These are phyloP conservation scores for Pristionchus japonicus DNA, from an alignment of 2,888 invertebrate species.

Conservation along the genomic window DNA sequence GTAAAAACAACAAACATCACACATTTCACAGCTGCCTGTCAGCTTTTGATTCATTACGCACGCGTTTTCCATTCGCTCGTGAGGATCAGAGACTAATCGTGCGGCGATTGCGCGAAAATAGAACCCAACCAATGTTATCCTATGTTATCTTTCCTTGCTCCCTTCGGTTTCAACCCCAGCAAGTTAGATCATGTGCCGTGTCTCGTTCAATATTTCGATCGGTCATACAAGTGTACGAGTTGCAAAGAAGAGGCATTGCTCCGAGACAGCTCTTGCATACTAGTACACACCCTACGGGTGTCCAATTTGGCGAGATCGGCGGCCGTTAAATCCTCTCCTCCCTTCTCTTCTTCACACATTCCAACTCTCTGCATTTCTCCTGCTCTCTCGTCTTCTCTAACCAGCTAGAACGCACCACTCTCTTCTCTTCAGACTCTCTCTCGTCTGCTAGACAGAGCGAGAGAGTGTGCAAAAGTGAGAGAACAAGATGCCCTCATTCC, in stretches of 20 bases:
- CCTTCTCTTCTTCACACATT: neutral
- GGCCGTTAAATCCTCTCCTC: neutral
- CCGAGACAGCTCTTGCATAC: neutral
- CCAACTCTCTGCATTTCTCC: no score
- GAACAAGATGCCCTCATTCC: slow-evolving; percentile 32
- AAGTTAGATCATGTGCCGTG: no score
- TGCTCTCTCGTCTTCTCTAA: neutral
- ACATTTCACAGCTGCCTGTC: slow-evolving; percentile 6
- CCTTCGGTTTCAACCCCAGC: no score
- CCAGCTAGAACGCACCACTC: neutral
- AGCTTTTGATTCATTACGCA: neutral
- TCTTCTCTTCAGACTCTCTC: neutral
- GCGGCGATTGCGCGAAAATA: no score
- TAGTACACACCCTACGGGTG: neutral
- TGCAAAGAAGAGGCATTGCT: no score
- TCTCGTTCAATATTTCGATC: no score
- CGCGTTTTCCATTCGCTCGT: neutral
- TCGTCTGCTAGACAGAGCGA: neutral
- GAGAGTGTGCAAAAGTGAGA: no score
- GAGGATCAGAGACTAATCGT: neutral
- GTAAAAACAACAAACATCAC: neutral
- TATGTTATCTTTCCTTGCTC: no score
- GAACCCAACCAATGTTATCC: no score
- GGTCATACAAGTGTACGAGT: no score
- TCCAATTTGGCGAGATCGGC: slow-evolving; percentile 21